Evolutionary conservation across 2,888 invertebrate species (phyloP).

Genomic region (Agrotis segetum): DNA sequence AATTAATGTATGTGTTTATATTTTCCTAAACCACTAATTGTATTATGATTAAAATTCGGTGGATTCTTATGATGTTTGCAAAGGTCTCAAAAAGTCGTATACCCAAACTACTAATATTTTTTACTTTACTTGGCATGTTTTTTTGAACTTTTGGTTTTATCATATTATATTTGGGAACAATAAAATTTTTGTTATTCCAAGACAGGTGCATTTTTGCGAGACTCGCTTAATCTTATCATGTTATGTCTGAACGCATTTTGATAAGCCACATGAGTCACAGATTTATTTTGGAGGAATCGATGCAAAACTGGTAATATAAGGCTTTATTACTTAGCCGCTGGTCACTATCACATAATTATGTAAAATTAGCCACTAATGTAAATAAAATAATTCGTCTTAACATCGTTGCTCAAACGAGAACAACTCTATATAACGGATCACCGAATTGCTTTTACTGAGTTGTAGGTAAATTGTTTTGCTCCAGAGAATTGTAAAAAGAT

Average conservation of each 20-base stretch:
- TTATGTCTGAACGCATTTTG: constrained; percentile 30
- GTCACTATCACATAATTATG: constrained; percentile 46
- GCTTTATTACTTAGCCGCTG: constrained; percentile 38
- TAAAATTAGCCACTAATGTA: not conserved
- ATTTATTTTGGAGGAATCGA: not conserved
- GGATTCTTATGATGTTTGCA: too few species aligned
- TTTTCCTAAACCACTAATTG: too few species aligned
- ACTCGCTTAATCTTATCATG: constrained; percentile 28
- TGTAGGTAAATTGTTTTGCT: not conserved
- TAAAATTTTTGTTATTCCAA: constrained; percentile 5
- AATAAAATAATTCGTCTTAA: too few species aligned
- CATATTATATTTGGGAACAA: not conserved
- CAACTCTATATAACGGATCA: not conserved
- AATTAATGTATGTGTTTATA: too few species aligned
- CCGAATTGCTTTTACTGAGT: constrained; percentile 1
- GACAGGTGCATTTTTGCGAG: not conserved
- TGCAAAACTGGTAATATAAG: not conserved
- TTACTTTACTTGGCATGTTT: too few species aligned
- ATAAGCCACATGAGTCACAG: constrained; percentile 41
- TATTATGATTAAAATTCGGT: too few species aligned
- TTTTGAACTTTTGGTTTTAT: too few species aligned
- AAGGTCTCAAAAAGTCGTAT: too few species aligned
- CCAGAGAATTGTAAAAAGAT: not conserved
- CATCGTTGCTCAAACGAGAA: too few species aligned
- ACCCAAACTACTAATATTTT: too few species aligned